A percentile compares a stretch with the other conserved stretches of the same genome.
Conservation (phyloP, 2,888 invertebrate genomes). For the Idaea dimidiata region DNA sequence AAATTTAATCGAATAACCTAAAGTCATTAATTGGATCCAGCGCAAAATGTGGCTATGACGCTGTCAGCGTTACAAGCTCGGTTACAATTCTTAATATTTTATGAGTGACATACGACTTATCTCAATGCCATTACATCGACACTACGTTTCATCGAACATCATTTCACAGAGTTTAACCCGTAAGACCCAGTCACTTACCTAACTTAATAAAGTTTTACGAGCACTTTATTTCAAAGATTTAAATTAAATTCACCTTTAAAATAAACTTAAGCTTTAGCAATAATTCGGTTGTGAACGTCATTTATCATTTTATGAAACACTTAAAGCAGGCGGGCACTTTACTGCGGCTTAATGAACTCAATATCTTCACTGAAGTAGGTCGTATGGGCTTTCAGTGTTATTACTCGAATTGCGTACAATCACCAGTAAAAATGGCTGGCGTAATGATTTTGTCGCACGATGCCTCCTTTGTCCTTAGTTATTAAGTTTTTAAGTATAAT, state of each 20-base stretch:
- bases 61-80: too few species aligned
- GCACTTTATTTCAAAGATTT: neutral
- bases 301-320: conserved; percentile 1
- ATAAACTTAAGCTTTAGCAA: neutral
- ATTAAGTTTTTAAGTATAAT: too few species aligned
- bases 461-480: too few species aligned
- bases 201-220: neutral
- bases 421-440: neutral
- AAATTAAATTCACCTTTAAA: neutral
- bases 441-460: neutral
- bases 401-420: neutral
- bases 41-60: too few species aligned
- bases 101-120: too few species aligned
- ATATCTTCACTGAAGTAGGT: neutral
- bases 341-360: neutral
- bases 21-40: too few species aligned
- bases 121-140: neutral
- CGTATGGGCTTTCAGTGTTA: neutral
- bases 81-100: too few species aligned
- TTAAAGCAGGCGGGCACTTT: conserved; percentile 1
- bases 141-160: neutral
- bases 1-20: too few species aligned
- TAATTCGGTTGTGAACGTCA: neutral
- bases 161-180: neutral
- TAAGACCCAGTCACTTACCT: neutral